Conservation (phyloP, 2,888 invertebrate genomes). For the Chorisops tibialis region DNA sequence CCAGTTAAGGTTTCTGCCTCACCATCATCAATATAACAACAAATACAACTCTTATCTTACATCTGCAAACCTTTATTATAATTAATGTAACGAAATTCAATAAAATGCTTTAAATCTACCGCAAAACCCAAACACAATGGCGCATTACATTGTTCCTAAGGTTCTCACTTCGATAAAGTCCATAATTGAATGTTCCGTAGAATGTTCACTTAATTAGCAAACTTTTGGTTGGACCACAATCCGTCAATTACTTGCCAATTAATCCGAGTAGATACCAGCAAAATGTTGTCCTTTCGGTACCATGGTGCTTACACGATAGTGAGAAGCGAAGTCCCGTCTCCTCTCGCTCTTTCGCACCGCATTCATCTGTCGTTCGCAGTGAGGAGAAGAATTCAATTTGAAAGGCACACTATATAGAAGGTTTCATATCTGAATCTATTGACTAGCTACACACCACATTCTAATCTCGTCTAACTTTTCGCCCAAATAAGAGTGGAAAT, state of each 20-base stretch:
- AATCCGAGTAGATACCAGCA: constrained; percentile 3
- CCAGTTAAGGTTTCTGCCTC: no score
- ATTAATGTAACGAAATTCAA: no score
- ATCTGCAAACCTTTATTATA: no score
- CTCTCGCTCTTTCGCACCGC: neutral
- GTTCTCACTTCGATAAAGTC: neutral
- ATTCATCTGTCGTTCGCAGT: neutral
- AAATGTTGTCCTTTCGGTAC: neutral
- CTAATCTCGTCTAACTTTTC: neutral
- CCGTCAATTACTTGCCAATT: constrained; percentile 28
- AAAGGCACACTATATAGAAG: neutral
- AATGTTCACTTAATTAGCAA: constrained; percentile 22
- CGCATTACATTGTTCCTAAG: no score
- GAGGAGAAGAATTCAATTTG: neutral
- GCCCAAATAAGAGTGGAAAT: constrained; percentile 16
- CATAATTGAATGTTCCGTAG: constrained; percentile 16
- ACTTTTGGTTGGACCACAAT: constrained; percentile 27
- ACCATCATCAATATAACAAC: no score
- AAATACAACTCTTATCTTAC: no score
- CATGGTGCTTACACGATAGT: neutral
- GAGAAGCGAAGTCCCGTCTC: no score
- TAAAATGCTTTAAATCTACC: no score
- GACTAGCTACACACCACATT: constrained; percentile 1
- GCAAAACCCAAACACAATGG: no score
- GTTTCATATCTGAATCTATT: neutral